Base-by-base conservation (phyloP, 2,797 vertebrate genomes). In the Ambastaia sidthimunki region DNA sequence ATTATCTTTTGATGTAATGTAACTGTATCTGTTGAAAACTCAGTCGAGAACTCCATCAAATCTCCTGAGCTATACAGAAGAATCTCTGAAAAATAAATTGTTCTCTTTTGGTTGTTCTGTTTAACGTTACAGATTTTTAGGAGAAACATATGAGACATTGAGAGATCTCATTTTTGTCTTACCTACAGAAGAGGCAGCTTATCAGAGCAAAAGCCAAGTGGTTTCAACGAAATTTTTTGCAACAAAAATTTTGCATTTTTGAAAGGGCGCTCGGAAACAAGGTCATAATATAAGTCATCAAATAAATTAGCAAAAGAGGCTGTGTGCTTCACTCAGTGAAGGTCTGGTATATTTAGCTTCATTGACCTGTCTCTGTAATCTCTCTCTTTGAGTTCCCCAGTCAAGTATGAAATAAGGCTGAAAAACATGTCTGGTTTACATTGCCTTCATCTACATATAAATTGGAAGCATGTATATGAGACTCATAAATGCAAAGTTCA, bases 371-470 rank as follows among this genome's bases (percentile, higher is more conserved):
- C 57, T 23, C 41, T 70, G 37, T 76, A 71, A 74, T 75, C 55
- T 70, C 72, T 6, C 55, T 4, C 71, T 80, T 67, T 63, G 68
- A 63, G 57, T 70, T 68, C 48, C 65, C 68, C 71, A 74, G 60
- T 80, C 65, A 54, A 74, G 79, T 74, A 75, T 75, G 79, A 75
- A 80, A 80, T 80, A 70, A 28, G 71, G 19, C 54, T 9, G 44
- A 60, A 74, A 57, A 70, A 68, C 44, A 60, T 70, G 54, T 69
- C 65, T 63, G 78, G 34, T 75, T 47, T 66, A 59, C 52, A 69
- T 80, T 60, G 50, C 63, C 79, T 80, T 80, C 79, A 80, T 80
- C 79, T 80, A 70, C 79, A 80, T 80, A 75, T 80, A 80, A 80
- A 80, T 80, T 80, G 52, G 41, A 70, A 75, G 47, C 55, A 52